Evolutionary conservation across 1,140 invertebrate genomes (phyloP), one percentile per base, ranked within the genome.

Genomic region (Geopemphigus sp.): DNA sequence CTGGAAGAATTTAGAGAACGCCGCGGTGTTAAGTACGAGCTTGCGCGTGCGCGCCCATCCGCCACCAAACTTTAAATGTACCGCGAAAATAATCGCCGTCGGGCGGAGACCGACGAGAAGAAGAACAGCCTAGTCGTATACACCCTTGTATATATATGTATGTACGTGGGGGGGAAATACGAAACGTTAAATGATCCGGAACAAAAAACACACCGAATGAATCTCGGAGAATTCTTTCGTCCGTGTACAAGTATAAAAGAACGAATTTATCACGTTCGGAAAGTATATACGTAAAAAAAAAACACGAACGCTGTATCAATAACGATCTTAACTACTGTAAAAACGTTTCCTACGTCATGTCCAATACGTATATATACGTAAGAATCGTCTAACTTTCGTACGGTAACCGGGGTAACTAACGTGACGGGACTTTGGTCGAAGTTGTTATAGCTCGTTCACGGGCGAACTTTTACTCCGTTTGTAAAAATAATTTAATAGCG

Each of bases 121-220:
- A 32, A 68, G 24, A 68, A 59, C n/a, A n/a, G n/a, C n/a, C n/a
- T n/a, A n/a, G n/a, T n/a, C n/a, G n/a, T n/a, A n/a, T n/a, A n/a
- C n/a, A n/a, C n/a, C n/a, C n/a, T n/a, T n/a, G n/a, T n/a, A n/a
- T n/a, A n/a, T n/a, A n/a, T n/a, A n/a, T n/a, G n/a, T n/a, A n/a
- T n/a, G n/a, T n/a, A n/a, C n/a, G n/a, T n/a, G n/a, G n/a, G n/a
- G n/a, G n/a, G n/a, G 45, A 12, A 63, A 63, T 50, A 63, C 63
- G 57, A 78, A 78, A 78, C 47, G 74, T 78, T 78, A 63, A 78
- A 78, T 78, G 74, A 22, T 78, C 57, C 74, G 74, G 74, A 78
- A 78, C 74, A 61, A 78, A 59, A 61, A 78, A 78, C 74, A 63
- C 74, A 10, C 32, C 32, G 74, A 78, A 57, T 78, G 57, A 78